phyloP scores from a whole-genome alignment of 2,797 vertebrate species.

The Chelonia mydas region DNA sequence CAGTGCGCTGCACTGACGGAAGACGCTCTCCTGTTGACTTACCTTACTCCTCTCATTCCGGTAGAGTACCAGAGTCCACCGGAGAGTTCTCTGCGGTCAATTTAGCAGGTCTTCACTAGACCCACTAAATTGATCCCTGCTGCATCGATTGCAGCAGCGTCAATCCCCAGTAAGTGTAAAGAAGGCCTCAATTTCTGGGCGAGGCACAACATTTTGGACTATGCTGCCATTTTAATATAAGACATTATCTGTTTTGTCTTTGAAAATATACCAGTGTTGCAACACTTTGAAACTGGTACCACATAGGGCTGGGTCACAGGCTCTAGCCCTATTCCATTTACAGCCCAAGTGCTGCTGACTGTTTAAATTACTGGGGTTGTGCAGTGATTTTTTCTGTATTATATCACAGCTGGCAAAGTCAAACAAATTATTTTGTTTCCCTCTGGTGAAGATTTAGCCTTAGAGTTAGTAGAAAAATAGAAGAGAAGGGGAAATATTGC shows the following conservation, averaged over 20 bases:
- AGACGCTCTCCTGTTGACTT: too few species aligned
- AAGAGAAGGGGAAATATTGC: neutral
- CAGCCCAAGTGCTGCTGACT: neutral
- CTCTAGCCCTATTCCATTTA: neutral
- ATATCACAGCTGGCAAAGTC: constrained; percentile 38
- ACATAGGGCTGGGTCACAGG: neutral
- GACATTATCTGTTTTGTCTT: constrained; percentile 27
- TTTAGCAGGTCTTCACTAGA: too few species aligned
- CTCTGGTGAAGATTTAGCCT: neutral
- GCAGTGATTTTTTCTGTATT: constrained; percentile 30
- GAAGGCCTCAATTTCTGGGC: neutral
- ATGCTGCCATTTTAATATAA: neutral
- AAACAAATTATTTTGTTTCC: constrained; percentile 3
- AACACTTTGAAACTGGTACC: neutral
- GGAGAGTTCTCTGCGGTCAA: too few species aligned
- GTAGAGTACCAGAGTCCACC: too few species aligned
- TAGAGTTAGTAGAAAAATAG: neutral
- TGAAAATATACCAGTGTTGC: constrained; percentile 15
- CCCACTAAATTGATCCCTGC: too few species aligned
- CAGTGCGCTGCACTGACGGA: too few species aligned
- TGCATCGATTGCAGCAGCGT: too few species aligned
- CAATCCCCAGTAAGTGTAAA: too few species aligned
- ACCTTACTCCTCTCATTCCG: too few species aligned
- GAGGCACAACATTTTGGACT: neutral
- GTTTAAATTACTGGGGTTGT: constrained; percentile 24